phyloP scores from a whole-genome alignment of 2,888 invertebrate genomes.

The Drosophila mettleri region DNA sequence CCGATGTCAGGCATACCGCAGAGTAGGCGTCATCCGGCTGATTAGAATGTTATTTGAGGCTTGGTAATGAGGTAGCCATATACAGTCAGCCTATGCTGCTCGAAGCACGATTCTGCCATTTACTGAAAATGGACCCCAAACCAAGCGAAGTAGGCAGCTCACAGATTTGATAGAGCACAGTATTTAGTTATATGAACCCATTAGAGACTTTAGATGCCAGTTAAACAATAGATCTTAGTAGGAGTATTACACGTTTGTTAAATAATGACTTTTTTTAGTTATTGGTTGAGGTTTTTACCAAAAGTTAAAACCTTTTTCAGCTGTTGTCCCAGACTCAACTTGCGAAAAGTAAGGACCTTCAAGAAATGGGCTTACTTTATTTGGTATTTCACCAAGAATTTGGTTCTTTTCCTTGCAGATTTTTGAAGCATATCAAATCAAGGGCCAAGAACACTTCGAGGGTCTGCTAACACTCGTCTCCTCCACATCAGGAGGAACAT shows the following conservation, averaged over 20 bases:
- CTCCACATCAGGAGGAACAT: slow-evolving; percentile 81
- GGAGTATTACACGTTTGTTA: too few relatives aligned
- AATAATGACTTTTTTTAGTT: not conserved
- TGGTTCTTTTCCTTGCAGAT: slow-evolving; percentile 61
- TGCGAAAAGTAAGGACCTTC: not conserved
- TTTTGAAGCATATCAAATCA: slow-evolving; percentile 84
- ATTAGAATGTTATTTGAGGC: slow-evolving; percentile 11
- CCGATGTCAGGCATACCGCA: not conserved
- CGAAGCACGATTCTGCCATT: not conserved
- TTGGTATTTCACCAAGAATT: not conserved
- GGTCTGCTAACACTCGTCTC: slow-evolving; percentile 83
- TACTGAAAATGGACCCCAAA: not conserved
- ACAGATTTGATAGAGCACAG: not conserved
- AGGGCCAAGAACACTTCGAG: slow-evolving; percentile 80
- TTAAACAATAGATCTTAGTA: not conserved
- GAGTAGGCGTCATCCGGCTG: not conserved
- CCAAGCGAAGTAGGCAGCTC: not conserved
- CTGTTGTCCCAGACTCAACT: not conserved
- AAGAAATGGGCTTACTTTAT: not conserved
- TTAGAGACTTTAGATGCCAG: not conserved
- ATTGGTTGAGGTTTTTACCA: not conserved
- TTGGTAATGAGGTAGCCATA: not conserved
- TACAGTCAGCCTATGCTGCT: not conserved
- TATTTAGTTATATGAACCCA: not conserved
- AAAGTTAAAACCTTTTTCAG: not conserved